These are phyloP conservation scores for Halocaridina rubra DNA, from an alignment of 2,888 invertebrate species.

Conservation along the genomic window DNA sequence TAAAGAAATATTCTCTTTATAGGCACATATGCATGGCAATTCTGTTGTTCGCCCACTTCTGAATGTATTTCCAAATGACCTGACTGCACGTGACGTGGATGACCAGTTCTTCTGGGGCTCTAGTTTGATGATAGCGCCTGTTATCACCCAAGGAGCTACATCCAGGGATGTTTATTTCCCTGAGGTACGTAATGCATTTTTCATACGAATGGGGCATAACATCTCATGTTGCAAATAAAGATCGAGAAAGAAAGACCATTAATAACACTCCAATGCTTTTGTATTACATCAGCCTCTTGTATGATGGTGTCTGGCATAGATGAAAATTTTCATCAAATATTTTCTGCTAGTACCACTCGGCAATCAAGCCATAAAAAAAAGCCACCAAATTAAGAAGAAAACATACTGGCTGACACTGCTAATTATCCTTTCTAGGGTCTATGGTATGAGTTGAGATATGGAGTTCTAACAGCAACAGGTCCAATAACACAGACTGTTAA, in stretches of 20 bases:
- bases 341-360: too few species aligned
- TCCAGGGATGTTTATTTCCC: conserved; percentile 29
- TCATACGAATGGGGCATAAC: too few species aligned
- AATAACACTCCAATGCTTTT: too few species aligned
- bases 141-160: conserved; percentile 57
- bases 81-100: conserved; percentile 65
- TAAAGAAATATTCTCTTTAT: neutral
- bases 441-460: conserved; percentile 65
- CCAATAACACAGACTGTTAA: conserved; percentile 11
- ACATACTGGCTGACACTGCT: too few species aligned
- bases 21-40: conserved; percentile 67
- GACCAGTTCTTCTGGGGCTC: conserved; percentile 69
- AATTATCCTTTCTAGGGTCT: conserved; percentile 53
- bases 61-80: conserved; percentile 66
- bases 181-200: conserved; percentile 65
- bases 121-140: conserved; percentile 67
- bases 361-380: too few species aligned
- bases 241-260: too few species aligned
- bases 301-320: too few species aligned
- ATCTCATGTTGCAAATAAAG: too few species aligned
- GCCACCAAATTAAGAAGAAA: too few species aligned
- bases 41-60: conserved; percentile 68
- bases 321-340: too few species aligned
- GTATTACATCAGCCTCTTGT: too few species aligned
- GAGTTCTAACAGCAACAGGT: neutral